Evolutionary conservation across 2,888 invertebrate species (phyloP).

Genomic region (Lepidocyrtinus sp.): DNA sequence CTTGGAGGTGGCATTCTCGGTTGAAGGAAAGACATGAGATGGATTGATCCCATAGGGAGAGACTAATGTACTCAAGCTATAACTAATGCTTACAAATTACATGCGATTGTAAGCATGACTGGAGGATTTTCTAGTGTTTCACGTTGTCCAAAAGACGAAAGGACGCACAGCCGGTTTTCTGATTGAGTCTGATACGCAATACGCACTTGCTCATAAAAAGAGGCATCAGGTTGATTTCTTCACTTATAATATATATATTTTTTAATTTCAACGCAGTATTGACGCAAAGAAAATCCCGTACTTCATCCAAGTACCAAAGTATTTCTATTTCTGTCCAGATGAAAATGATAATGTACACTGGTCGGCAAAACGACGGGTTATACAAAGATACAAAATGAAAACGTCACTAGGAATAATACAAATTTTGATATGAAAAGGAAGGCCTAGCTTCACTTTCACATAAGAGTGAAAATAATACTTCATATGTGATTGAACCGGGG

Average conservation of each 20-base stretch:
- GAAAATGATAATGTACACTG: too few species aligned
- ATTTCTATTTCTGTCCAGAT: too few species aligned
- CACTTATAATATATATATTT: too few species aligned
- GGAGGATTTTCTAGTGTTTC: constrained; percentile 25
- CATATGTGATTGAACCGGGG: not conserved
- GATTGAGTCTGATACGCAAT: not conserved
- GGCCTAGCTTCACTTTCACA: not conserved
- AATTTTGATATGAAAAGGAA: not conserved
- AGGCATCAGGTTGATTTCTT: not conserved
- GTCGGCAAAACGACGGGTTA: too few species aligned
- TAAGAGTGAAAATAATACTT: not conserved
- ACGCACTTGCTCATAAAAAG: not conserved
- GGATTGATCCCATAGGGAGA: constrained; percentile 66
- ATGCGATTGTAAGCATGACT: constrained; percentile 47
- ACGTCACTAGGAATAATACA: constrained; percentile 39
- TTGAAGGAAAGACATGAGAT: constrained; percentile 38
- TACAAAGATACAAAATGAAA: constrained; percentile 45
- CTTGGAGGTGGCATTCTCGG: constrained; percentile 30
- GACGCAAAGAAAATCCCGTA: too few species aligned
- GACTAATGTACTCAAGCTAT: constrained; percentile 66
- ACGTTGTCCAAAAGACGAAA: not conserved
- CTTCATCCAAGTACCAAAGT: too few species aligned
- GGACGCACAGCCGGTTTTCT: not conserved
- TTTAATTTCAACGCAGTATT: too few species aligned
- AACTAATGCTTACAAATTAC: constrained; percentile 70